phyloP scores from a whole-genome alignment of 1,140 invertebrate species.

The Drosophila mayri region DNA sequence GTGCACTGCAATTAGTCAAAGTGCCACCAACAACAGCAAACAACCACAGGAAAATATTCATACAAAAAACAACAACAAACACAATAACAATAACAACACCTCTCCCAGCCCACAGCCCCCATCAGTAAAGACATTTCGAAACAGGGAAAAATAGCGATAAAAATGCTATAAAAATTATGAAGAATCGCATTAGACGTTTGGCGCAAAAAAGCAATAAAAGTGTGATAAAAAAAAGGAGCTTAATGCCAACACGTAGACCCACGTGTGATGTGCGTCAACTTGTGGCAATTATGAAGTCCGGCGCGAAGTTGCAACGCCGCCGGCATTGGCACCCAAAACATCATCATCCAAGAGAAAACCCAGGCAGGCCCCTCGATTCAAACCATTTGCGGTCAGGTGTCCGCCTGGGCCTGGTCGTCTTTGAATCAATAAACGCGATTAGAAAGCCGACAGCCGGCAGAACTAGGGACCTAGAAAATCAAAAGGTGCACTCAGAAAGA shows the following conservation, averaged over 20 bases:
- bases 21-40: constrained; percentile 56
- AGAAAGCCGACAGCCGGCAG: constrained; percentile 46
- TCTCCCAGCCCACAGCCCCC: neutral
- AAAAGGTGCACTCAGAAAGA: neutral
- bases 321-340: constrained; percentile 64
- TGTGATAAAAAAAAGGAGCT: constrained; percentile 68
- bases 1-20: constrained; percentile 82
- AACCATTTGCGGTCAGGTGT: constrained; percentile 53
- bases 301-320: constrained; percentile 56
- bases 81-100: constrained; percentile 35
- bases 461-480: constrained; percentile 26
- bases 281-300: constrained; percentile 78
- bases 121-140: constrained; percentile 52
- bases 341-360: constrained; percentile 42
- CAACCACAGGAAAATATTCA: constrained; percentile 3
- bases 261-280: constrained; percentile 78
- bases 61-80: constrained; percentile 9
- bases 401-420: constrained; percentile 33
- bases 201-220: constrained; percentile 59
- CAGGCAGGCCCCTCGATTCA: constrained; percentile 19
- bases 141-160: constrained; percentile 57
- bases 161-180: constrained; percentile 59
- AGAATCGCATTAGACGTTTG: constrained; percentile 48
- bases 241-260: constrained; percentile 69
- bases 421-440: constrained; percentile 64